phyloP scores from a whole-genome alignment of 2,888 invertebrate species.

The Smittia sp. region DNA sequence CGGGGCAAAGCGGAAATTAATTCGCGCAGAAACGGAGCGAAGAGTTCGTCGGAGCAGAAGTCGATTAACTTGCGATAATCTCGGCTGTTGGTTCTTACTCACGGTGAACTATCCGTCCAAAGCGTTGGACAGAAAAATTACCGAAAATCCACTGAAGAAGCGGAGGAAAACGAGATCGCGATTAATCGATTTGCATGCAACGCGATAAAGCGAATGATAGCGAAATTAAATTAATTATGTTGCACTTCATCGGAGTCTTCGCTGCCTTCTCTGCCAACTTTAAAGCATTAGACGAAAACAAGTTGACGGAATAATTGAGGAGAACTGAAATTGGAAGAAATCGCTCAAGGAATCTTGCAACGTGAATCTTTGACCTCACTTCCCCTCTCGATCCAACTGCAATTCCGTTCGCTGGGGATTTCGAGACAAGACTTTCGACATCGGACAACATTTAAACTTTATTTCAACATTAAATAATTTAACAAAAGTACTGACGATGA shows the following conservation, averaged over 20 bases:
- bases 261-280: neutral
- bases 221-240: neutral
- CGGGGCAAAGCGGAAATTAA: neutral
- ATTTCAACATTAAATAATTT: slow-evolving; percentile 4
- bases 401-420: no score
- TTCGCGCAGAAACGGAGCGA: neutral
- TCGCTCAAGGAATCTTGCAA: neutral
- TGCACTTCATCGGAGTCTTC: neutral
- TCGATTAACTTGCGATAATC: neutral
- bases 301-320: slow-evolving; percentile 28
- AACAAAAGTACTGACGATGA: slow-evolving; percentile 7
- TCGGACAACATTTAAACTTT: neutral
- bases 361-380: neutral
- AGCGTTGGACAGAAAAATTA: slow-evolving; percentile 30
- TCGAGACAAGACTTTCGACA: neutral
- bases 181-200: slow-evolving; percentile 25
- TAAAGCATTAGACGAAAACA: slow-evolving; percentile 26
- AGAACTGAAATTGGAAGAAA: slow-evolving; percentile 8
- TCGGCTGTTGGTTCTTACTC: neutral
- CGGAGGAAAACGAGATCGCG: neutral
- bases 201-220: slow-evolving; percentile 11
- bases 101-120: slow-evolving; percentile 12
- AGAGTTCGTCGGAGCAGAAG: slow-evolving; percentile 2
- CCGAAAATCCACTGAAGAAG: slow-evolving; percentile 32
- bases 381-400: neutral